Evolutionary conservation across 2,888 invertebrate species (phyloP), one percentile per base, ranked within the genome.

Genomic region (Spisula subtruncata): DNA sequence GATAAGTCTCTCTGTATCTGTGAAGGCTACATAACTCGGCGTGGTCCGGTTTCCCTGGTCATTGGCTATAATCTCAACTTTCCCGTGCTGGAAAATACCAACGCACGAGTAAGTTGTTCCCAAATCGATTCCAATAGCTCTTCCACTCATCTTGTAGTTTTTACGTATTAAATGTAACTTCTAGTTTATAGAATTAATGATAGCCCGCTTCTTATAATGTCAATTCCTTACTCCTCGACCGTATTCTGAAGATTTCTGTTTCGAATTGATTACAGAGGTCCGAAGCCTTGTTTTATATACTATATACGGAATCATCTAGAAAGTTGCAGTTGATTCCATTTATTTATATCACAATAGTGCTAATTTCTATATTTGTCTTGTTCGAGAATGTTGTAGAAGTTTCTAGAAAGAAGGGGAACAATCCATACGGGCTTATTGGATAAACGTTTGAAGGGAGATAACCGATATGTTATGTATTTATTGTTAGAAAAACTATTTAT

Each of bases 31-130:
- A 96, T 99, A 99, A 0, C 99, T 99, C 20, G 99, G 99, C 4
- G 99, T 99, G 97, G 99, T 99, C 96, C 99, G 98, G 97, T 99
- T 99, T 97, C 99, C 99, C 97, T 99, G 99, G 97, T 99, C 99
- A 96, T 99, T 99, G 94, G 99, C 99, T 95, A 99, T 99, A 95
- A 99, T 99, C 97, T 99, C 99, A 82, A 99, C 99, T 87, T 99
- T 98, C 8, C 99, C 99, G 97, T 99, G 99, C 97, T 99, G 99
- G 97, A 99, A 99, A 80, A 94, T 95, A 56, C 95, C 96, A 32
- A 96, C 96, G 93, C 96, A 96, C 85, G 98, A 98, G 97, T 98
- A 98, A 18, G 98, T 98, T 88, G 98, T 98, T 88, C 98, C 98
- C 95, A 98, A 97, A 97, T 98, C 86, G 0, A 86, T 86, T 20